phyloP scores from a whole-genome alignment of 30 jellyfish, hydroid and myxozoan genomes.

The Cassiopea xamachana region DNA sequence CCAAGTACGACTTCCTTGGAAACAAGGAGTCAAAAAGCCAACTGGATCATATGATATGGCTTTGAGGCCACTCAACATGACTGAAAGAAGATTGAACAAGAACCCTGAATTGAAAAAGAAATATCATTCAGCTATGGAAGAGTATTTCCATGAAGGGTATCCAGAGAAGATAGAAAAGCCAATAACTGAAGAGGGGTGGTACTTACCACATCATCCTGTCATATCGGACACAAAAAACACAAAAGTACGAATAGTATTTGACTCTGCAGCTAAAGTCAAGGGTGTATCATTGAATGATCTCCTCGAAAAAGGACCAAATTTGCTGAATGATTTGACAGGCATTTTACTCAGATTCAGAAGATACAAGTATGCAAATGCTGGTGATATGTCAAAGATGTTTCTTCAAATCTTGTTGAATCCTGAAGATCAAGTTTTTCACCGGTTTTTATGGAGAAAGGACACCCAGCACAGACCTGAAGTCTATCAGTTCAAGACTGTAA shows the following conservation, averaged over 20 bases:
- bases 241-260: conserved; percentile 43
- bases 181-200: conserved; percentile 15
- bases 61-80: conserved; percentile 16
- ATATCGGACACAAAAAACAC: conserved; percentile 29
- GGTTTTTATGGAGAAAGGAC: conserved; percentile 61
- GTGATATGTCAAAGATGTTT: conserved; percentile 42
- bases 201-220: background rate
- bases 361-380: conserved; percentile 29
- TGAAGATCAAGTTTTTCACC: conserved; percentile 54
- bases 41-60: conserved; percentile 27
- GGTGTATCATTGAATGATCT: conserved; percentile 38
- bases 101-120: conserved; percentile 4
- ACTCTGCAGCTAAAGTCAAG: conserved; percentile 49
- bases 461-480: conserved; percentile 26
- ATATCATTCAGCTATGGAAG: conserved; percentile 3
- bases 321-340: conserved; percentile 49
- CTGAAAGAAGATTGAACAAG: conserved; percentile 11
- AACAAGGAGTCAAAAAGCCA: background rate
- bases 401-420: conserved; percentile 37
- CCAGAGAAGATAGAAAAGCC: conserved; percentile 7
- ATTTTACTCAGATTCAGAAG: conserved; percentile 57
- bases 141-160: conserved; percentile 5
- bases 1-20: conserved; percentile 12
- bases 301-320: conserved; percentile 34
- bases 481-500: conserved; percentile 53